phyloP scores from a whole-genome alignment of 2,888 invertebrate species.

The Trachelus iudaicus region DNA sequence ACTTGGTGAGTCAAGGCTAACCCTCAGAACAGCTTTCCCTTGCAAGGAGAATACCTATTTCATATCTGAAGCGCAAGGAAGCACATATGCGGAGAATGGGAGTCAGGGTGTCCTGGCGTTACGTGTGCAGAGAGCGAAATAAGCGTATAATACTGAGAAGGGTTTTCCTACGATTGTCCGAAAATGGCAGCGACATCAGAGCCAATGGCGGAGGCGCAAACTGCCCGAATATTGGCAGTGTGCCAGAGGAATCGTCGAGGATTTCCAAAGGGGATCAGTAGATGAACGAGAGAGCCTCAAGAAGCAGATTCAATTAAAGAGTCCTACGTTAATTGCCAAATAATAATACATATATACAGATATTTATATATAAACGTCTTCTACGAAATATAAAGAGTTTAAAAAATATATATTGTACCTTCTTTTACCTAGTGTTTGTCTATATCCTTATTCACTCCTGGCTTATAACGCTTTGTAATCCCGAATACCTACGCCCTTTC shows the following conservation, averaged over 20 bases:
- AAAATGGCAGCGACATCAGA: constrained; percentile 43
- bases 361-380: neutral
- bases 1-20: neutral
- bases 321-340: constrained; percentile 33
- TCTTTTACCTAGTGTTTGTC: neutral
- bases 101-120: constrained; percentile 29
- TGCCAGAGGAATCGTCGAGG: constrained; percentile 42
- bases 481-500: constrained; percentile 13
- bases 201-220: constrained; percentile 37
- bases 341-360: constrained; percentile 17
- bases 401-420: neutral
- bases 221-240: constrained; percentile 39
- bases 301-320: constrained; percentile 25
- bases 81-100: constrained; percentile 34
- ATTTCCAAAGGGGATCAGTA: neutral
- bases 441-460: neutral
- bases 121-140: constrained; percentile 56
- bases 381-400: neutral
- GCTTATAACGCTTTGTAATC: neutral
- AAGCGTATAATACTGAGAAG: constrained; percentile 42
- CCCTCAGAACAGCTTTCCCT: neutral
- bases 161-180: constrained; percentile 47
- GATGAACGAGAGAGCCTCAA: neutral
- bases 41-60: neutral
- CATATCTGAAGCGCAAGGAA: neutral